These are phyloP conservation scores for Camponotus floridanus DNA, from an alignment of 1,140 invertebrate genomes.

Conservation along the genomic window DNA sequence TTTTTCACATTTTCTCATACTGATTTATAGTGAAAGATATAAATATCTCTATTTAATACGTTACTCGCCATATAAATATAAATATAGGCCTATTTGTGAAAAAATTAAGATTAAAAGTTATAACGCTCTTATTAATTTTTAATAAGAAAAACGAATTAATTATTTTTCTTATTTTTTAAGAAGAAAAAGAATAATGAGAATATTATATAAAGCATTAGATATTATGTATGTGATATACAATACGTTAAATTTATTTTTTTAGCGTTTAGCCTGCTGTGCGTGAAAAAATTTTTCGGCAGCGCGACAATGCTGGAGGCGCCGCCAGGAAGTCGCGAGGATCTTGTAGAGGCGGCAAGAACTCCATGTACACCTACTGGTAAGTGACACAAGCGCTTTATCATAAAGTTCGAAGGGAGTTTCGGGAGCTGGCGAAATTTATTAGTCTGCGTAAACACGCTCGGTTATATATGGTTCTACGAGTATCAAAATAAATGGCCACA, in stretches of 20 bases:
- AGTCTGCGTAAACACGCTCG: slow-evolving; percentile 7
- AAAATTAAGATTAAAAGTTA: slow-evolving; percentile 12
- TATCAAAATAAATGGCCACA: slow-evolving; percentile 39
- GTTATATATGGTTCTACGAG: background rate
- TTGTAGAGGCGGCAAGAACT: slow-evolving; percentile 82
- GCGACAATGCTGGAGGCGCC: slow-evolving; percentile 83
- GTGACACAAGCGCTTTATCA: slow-evolving; percentile 38
- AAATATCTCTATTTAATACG: background rate
- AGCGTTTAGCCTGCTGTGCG: slow-evolving; percentile 84
- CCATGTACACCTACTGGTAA: slow-evolving; percentile 82
- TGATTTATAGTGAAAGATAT: background rate
- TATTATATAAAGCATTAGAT: too few species aligned
- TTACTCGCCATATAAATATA: background rate
- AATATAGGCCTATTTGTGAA: background rate
- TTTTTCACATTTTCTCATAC: background rate
- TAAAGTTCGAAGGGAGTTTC: slow-evolving; percentile 62
- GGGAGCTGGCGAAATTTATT: slow-evolving; percentile 32
- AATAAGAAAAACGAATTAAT: too few species aligned
- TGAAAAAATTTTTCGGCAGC: slow-evolving; percentile 79
- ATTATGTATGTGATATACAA: too few species aligned
- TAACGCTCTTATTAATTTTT: too few species aligned
- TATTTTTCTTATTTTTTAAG: too few species aligned
- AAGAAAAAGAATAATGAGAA: too few species aligned
- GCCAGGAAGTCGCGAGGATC: slow-evolving; percentile 82
- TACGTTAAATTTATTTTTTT: slow-evolving; percentile 49